A percentile compares a stretch with the other conserved stretches of the same genome.
Evolutionary conservation across 1,140 invertebrate genomes (phyloP).

Genomic region (Acyrthosiphon pisum): DNA sequence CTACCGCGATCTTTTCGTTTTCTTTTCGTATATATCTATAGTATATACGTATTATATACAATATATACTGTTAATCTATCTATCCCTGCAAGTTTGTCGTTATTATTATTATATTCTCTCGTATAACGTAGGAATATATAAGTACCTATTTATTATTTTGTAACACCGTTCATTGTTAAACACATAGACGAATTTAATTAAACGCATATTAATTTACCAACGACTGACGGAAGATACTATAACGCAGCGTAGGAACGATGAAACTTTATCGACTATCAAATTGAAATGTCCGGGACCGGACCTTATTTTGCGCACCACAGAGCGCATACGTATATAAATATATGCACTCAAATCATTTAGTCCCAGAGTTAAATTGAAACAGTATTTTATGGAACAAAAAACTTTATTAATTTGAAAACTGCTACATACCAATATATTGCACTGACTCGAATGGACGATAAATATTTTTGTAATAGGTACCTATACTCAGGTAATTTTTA

Average conservation of each 20-base stretch:
- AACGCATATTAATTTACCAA: neutral
- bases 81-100: too few species aligned
- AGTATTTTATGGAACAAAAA: neutral
- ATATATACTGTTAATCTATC: neutral
- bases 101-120: neutral
- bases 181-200: neutral
- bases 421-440: neutral
- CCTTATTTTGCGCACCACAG: neutral
- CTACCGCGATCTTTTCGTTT: neutral
- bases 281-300: neutral
- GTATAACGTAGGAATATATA: neutral
- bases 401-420: neutral
- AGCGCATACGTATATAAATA: neutral
- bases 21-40: neutral
- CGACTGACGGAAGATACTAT: neutral
- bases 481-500: neutral
- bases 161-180: neutral
- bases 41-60: neutral
- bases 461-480: neutral
- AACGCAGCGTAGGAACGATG: neutral
- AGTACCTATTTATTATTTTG: neutral
- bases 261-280: conserved; percentile 16
- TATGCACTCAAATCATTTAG: neutral
- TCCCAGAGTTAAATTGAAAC: neutral
- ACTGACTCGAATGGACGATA: neutral